Base-by-base conservation (phyloP, 1,140 invertebrate species). In the Drosophila orena region DNA sequence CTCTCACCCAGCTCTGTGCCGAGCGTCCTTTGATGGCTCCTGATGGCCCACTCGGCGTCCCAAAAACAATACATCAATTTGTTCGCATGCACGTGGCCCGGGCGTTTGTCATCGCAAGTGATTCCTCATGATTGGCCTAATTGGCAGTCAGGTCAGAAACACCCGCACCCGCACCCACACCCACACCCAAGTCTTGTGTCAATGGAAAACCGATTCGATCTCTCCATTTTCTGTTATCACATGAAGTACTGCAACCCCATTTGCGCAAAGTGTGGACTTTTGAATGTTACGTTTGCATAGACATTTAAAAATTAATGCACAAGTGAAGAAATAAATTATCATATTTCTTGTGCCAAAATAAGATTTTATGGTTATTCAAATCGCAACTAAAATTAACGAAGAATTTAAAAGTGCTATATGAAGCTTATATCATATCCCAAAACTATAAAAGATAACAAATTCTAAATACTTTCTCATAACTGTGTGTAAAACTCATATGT, bases 61-160 rank as follows among this genome's bases (percentile, higher is more conserved):
- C 12, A 62, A 62, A 81, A 88, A 78, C 83, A 86, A 86, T 86
- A 78, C 83, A 83, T 88, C 79, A 88, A 77, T 83, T 88, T 86
- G 55, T 40, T 38, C n/a, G 53, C 65, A 70, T 71, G 49, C 79
- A 76, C 84, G 75, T 81, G 77, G 58, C 52, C 22, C 35, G 35
- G 42, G 53, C 50, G 64, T 61, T 83, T 88, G 61, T 64, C 70
- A 52, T 22, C 50, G 30, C 54, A 74, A 61, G 70, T 72, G 83
- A 79, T 83, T 86, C 52, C 66, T 83, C 59, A 62, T 79, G 79
- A 83, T 86, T 86, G 79, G 70, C 70, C 75, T 88, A 79, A 86
- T 86, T 86, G 83, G 81, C 38, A 81, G 81, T 81, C 79, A 83
- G 70, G 62, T 79, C 83, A 86, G 55, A 52, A 52, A 53, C 44